phyloP scores from a whole-genome alignment of 2,113 vertebrate species.

The Suricata suricatta region DNA sequence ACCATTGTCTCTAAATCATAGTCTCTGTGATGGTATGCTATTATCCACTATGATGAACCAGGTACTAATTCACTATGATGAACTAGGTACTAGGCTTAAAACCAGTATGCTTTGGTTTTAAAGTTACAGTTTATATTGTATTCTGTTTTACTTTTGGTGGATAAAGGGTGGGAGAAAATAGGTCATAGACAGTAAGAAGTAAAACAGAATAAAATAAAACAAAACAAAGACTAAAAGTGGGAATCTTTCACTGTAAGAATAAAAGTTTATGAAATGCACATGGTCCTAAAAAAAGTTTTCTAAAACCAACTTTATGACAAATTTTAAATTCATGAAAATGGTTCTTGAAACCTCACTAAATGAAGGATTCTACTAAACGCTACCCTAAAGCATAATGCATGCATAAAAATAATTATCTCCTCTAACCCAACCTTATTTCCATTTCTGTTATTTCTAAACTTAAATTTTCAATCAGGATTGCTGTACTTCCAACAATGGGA shows the following conservation, averaged over 20 bases:
- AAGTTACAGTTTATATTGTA: neutral
- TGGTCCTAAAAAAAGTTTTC: neutral
- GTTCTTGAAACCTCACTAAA: neutral
- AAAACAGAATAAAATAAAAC: neutral
- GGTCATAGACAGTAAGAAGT: neutral
- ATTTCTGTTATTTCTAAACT: conserved; percentile 48
- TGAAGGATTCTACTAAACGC: neutral
- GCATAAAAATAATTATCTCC: neutral
- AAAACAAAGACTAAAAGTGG: neutral
- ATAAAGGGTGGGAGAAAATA: neutral
- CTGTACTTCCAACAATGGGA: neutral
- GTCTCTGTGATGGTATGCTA: neutral
- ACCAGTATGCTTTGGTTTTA: neutral
- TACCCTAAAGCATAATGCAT: neutral
- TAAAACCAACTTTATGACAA: conserved; percentile 31
- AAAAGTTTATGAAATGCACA: neutral
- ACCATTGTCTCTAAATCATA: neutral
- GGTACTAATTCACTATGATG: neutral
- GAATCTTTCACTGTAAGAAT: neutral
- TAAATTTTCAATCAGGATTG: conserved; percentile 15
- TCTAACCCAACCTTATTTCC: neutral
- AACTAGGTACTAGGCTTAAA: neutral
- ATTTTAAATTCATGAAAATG: conserved; percentile 33
- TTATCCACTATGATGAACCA: neutral
- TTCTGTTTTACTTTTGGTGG: neutral